Conservation (phyloP, 1,140 invertebrate genomes). For the Parapsyche elsis region DNA sequence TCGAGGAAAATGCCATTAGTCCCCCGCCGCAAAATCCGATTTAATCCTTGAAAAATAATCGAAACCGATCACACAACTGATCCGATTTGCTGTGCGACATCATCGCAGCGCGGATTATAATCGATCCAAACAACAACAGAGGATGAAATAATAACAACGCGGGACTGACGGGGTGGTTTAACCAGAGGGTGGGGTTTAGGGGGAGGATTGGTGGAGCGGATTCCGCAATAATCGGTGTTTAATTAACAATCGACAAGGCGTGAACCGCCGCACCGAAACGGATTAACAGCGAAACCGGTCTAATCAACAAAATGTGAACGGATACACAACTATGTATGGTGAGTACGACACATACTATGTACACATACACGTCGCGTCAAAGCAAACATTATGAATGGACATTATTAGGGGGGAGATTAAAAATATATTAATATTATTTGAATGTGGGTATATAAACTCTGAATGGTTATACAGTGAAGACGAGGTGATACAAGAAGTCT, state of each 20-base stretch:
- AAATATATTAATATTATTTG: neutral
- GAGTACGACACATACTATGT: neutral
- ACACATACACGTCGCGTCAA: neutral
- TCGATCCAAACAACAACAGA: neutral
- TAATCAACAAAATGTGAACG: neutral
- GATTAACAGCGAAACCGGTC: slow-evolving; percentile 19
- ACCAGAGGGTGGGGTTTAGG: neutral
- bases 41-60: no score
- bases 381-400: neutral
- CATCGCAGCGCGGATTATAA: neutral
- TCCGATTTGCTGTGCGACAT: no score
- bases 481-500: neutral
- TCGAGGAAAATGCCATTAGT: no score
- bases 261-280: slow-evolving; percentile 35
- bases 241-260: slow-evolving; percentile 42
- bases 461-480: no score
- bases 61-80: no score
- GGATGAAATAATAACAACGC: slow-evolving; percentile 4
- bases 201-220: neutral
- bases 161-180: neutral
- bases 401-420: neutral
- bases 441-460: no score
- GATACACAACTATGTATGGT: neutral
- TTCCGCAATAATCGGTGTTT: slow-evolving; percentile 41
- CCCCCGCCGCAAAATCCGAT: no score